These are phyloP conservation scores for Helicolenus hilgendorfi DNA, from an alignment of 2,797 vertebrate genomes.

Conservation along the genomic window DNA sequence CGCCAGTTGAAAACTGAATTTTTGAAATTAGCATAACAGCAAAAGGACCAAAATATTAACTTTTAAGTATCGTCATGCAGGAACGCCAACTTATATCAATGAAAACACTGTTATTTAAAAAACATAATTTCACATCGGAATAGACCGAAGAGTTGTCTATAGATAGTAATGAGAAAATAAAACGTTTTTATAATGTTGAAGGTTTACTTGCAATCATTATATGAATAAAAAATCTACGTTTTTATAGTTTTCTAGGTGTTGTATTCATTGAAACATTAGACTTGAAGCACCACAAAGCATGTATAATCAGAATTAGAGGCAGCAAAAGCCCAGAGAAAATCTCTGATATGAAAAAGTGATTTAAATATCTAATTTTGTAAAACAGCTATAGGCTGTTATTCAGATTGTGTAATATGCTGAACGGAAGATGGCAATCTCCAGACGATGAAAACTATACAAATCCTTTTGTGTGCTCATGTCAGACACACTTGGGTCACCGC, in stretches of 20 bases:
- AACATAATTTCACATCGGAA: background rate
- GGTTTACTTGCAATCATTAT: background rate
- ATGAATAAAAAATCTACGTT: background rate
- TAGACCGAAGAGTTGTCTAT: background rate
- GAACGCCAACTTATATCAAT: background rate
- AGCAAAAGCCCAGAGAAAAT: slow-evolving; percentile 35
- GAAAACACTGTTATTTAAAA: background rate
- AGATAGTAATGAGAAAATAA: background rate
- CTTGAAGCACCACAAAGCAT: slow-evolving; percentile 17
- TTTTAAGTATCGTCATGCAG: background rate
- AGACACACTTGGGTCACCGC: slow-evolving; percentile 23
- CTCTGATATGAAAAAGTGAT: slow-evolving; percentile 36
- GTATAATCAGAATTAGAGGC: slow-evolving; percentile 46
- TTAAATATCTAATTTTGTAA: slow-evolving; percentile 53
- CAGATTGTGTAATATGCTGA: slow-evolving; percentile 65
- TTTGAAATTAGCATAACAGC: slow-evolving; percentile 31
- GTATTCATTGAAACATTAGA: background rate
- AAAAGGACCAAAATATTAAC: slow-evolving; percentile 36
- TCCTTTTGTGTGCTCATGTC: slow-evolving; percentile 43
- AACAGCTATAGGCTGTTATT: slow-evolving; percentile 67
- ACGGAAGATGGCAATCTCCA: slow-evolving; percentile 62
- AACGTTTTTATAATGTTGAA: background rate
- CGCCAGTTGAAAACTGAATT: background rate
- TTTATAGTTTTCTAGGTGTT: background rate
- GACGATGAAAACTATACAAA: slow-evolving; percentile 50